These are phyloP conservation scores for Seriola rivoliana DNA, from an alignment of 2,113 vertebrate species.

Conservation along the genomic window DNA sequence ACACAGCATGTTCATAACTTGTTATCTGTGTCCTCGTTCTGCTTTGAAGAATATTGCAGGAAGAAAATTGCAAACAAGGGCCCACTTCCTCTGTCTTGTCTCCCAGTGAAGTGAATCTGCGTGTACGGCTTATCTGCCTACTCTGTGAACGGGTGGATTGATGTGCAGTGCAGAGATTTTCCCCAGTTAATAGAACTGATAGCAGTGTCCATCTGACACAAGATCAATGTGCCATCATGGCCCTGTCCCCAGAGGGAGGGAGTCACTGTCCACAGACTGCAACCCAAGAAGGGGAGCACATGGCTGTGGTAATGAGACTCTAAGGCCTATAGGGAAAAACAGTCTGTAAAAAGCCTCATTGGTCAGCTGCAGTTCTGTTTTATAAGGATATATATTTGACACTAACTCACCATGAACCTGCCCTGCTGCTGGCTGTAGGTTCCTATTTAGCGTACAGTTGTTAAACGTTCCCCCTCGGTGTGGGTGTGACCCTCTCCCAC, in stretches of 20 bases:
- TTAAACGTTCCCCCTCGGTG: neutral
- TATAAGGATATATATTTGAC: neutral
- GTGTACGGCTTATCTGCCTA: neutral
- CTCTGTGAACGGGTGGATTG: slow-evolving; percentile 22
- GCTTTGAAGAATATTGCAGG: slow-evolving; percentile 63
- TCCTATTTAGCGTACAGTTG: neutral
- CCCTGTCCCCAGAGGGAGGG: slow-evolving; percentile 34
- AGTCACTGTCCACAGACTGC: slow-evolving; percentile 50
- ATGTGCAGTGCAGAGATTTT: slow-evolving; percentile 17
- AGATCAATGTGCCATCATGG: slow-evolving; percentile 60
- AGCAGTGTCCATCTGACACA: slow-evolving; percentile 52
- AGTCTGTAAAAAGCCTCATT: slow-evolving; percentile 8
- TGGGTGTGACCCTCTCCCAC: neutral
- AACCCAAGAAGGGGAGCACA: slow-evolving; percentile 67
- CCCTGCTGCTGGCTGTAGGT: too few species aligned
- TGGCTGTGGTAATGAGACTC: slow-evolving; percentile 44
- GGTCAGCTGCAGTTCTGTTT: neutral
- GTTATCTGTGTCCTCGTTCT: slow-evolving; percentile 54
- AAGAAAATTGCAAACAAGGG: slow-evolving; percentile 49
- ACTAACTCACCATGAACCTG: neutral
- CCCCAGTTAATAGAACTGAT: slow-evolving; percentile 30
- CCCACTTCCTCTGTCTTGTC: slow-evolving; percentile 54
- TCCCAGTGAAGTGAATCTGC: slow-evolving; percentile 4
- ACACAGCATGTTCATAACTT: slow-evolving; percentile 52
- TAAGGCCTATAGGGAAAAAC: slow-evolving; percentile 15